Evolutionary conservation across 2,797 vertebrate genomes (phyloP).

Genomic region (Poeciliopsis paucimaculata): DNA sequence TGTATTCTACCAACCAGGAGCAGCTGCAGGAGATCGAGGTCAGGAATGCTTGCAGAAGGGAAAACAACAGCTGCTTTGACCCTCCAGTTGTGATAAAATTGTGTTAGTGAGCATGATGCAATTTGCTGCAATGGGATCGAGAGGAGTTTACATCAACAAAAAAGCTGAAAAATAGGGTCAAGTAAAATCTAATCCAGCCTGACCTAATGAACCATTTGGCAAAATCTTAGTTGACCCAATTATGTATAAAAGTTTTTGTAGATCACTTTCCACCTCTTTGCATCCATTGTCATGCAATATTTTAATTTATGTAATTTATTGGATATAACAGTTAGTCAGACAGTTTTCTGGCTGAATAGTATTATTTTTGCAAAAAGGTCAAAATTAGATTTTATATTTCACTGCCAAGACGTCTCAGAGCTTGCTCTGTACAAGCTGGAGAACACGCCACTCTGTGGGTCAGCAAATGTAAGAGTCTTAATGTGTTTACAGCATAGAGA

Average conservation of each 20-base stretch:
- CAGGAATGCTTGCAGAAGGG: slow-evolving; percentile 44
- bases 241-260: slow-evolving; percentile 21
- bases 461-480: slow-evolving; percentile 61
- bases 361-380: neutral
- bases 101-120: neutral
- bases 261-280: slow-evolving; percentile 11
- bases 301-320: neutral
- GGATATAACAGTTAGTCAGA: neutral
- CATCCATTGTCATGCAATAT: neutral
- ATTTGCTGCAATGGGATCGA: neutral
- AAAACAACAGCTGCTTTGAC: neutral
- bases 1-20: slow-evolving; percentile 94
- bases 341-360: neutral
- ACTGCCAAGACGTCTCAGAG: neutral
- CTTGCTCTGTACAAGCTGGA: slow-evolving; percentile 34
- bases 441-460: slow-evolving; percentile 36
- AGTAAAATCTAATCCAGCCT: slow-evolving; percentile 50
- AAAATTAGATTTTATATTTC: neutral
- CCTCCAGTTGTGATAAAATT: neutral
- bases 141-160: slow-evolving; percentile 10
- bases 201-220: slow-evolving; percentile 37
- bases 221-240: slow-evolving; percentile 21
- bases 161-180: slow-evolving; percentile 42
- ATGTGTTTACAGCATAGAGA: slow-evolving; percentile 47
- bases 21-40: slow-evolving; percentile 98